A percentile compares a stretch with the other conserved stretches of the same genome.
Evolutionary conservation across 2,888 invertebrate genomes (phyloP).

Genomic region (Cordilura impudica): DNA sequence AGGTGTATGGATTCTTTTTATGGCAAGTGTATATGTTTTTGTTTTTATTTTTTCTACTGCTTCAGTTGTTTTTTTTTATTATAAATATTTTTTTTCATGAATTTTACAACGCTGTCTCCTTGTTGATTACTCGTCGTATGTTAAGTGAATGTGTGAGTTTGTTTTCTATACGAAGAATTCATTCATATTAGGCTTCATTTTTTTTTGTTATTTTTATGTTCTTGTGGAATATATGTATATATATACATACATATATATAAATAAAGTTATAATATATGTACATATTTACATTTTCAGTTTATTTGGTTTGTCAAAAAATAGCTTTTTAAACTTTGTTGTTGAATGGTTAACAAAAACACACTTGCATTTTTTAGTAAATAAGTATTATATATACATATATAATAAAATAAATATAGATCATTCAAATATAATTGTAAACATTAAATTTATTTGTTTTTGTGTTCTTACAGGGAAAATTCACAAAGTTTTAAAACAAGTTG

Average conservation of each 20-base stretch:
- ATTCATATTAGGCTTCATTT: slow-evolving; percentile 2
- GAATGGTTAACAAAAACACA: background rate
- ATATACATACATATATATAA: background rate
- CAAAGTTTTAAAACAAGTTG: slow-evolving; percentile 73
- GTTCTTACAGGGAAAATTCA: slow-evolving; percentile 73
- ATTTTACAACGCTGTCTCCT: background rate
- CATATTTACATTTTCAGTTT: no score
- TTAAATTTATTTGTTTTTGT: slow-evolving; percentile 29
- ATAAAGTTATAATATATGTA: background rate
- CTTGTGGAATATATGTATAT: background rate
- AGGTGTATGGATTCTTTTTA: no score
- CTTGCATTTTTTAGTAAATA: background rate
- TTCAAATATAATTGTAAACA: no score
- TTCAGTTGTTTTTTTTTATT: background rate
- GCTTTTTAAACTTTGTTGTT: background rate
- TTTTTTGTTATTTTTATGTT: slow-evolving; percentile 4
- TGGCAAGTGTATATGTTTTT: no score
- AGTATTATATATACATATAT: no score
- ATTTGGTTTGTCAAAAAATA: background rate
- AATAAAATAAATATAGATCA: no score
- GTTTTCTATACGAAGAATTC: background rate
- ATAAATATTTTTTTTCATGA: background rate
- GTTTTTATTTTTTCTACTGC: background rate
- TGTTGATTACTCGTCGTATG: background rate
- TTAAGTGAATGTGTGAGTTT: background rate